A percentile compares a stretch with the other conserved stretches of the same genome.
phyloP scores from a whole-genome alignment of 2,113 vertebrate species.

The Acrocephalus arundinaceus region DNA sequence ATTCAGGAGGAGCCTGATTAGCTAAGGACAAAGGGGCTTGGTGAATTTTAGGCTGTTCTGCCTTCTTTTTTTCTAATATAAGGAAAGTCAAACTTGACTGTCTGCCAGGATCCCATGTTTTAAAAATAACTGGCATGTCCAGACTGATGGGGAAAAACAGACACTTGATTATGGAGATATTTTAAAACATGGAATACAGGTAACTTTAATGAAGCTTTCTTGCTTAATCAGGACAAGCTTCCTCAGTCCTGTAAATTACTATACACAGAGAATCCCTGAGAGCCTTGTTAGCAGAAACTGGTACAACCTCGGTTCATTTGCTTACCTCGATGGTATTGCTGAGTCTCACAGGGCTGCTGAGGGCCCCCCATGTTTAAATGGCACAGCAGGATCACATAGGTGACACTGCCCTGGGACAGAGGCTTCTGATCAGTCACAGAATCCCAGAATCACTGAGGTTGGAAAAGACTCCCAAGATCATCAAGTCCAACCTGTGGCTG shows the following conservation, averaged over 20 bases:
- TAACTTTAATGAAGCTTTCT: not conserved
- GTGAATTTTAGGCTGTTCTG: not conserved
- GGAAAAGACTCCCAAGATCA: not conserved
- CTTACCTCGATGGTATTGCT: not conserved
- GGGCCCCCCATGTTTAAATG: not conserved
- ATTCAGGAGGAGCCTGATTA: not conserved
- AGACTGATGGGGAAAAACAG: not conserved
- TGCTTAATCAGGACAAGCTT: not conserved
- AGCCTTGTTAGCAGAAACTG: not conserved
- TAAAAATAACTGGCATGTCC: not conserved
- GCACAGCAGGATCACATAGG: fast-evolving
- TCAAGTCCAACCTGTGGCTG: not conserved
- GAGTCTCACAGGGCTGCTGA: not conserved
- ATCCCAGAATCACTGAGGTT: not conserved
- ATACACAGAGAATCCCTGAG: not conserved
- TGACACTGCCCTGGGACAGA: not conserved
- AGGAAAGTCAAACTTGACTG: not conserved
- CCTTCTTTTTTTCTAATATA: not conserved
- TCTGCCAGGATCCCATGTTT: not conserved
- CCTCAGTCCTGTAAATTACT: not conserved
- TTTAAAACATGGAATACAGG: not conserved
- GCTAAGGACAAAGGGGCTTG: not conserved
- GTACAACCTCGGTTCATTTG: not conserved
- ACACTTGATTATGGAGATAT: not conserved
- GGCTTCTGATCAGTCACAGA: not conserved